Evolutionary conservation across 2,888 invertebrate genomes (phyloP), one percentile per base, ranked within the genome.

Genomic region (Opisthograptis luteolata): DNA sequence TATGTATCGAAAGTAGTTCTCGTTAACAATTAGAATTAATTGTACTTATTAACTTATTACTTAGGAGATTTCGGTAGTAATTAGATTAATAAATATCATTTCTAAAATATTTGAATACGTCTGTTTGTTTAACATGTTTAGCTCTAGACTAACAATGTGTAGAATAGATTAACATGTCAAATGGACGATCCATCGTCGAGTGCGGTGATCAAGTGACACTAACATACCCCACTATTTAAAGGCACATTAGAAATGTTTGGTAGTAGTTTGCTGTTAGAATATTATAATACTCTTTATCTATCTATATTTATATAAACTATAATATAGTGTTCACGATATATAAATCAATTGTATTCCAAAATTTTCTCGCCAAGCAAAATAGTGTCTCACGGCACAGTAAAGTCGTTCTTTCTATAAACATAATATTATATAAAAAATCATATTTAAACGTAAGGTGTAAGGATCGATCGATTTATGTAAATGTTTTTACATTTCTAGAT

Each of bases 401-500:
- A 64, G 60, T 63, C 56, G 66, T 49, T 66, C 46, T 60, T 71
- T 68, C 66, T 68, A 78, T 67, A n/a, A n/a, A n/a, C n/a, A 64
- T 76, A 62, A 64, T 68, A 60, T 66, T 70, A 68, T 73, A 73
- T 71, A 66, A 67, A 72, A 68, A 79, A 74, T 75, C 69, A 69
- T 78, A 43, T 77, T 63, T 81, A 77, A 79, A 71, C 79, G 67
- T 86, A 84, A 84, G 75, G 77, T 85, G 74, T 87, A 86, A 88
- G 83, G 79, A 83, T 87, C 81, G 88, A 77, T 89, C 88, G 84
- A 89, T 84, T 90, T 88, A 90, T 88, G 88, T 87, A 89, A 89
- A 88, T 91, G 84, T 90, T 91, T 91, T 91, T 91, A 90, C 92
- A 92, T 92, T 93, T 96, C 93, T 96, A 97, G 97, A 97, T 96